Base-by-base conservation (phyloP, 2,797 vertebrate genomes). In the Urophycis tenuis region DNA sequence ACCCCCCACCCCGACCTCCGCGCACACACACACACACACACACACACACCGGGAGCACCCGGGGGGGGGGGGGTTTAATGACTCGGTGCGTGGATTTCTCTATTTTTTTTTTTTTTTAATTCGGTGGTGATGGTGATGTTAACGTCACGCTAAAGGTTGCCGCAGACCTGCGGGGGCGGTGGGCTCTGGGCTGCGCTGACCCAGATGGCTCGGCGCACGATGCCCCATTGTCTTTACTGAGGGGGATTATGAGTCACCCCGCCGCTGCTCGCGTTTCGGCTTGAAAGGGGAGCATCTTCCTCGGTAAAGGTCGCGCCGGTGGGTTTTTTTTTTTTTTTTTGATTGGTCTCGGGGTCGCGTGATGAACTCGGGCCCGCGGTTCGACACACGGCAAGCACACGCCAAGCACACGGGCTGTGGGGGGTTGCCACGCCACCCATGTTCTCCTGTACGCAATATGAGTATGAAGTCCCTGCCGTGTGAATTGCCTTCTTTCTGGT, bases 271-370 rank as follows among this genome's bases (percentile, higher is more conserved):
- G 0, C 17, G 70, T 53, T 36, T 71, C 71, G 67, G 74, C 71
- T 53, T 79, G 75, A 79, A 77, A 75, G 71, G 45, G 22, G n/a
- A n/a, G 53, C 8, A 4, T n/a, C 53, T 60, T 60, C 53, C 10
- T n/a, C 25, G 19, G 19, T 19, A 22, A 6, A 53, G 3, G 19
- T 53, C 45, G 5, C 17, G 6, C 45, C 45, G 8, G 45, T 53
- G 19, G 17, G 19, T 29, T 67, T 29, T 11, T 30, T 29, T 29
- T n/a, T 11, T 25, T 64, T n/a, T n/a, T n/a, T n/a, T n/a, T n/a
- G n/a, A n/a, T n/a, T n/a, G n/a, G n/a, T n/a, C n/a, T n/a, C n/a
- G n/a, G n/a, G n/a, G 41, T 49, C 5, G 15, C 15, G 41, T 49
- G 41, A 49, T 49, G 41, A 19, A 49, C 41, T 49, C 15, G 15